Evolutionary conservation across 2,113 vertebrate species (phyloP).

Genomic region (Oryzias melastigma): DNA sequence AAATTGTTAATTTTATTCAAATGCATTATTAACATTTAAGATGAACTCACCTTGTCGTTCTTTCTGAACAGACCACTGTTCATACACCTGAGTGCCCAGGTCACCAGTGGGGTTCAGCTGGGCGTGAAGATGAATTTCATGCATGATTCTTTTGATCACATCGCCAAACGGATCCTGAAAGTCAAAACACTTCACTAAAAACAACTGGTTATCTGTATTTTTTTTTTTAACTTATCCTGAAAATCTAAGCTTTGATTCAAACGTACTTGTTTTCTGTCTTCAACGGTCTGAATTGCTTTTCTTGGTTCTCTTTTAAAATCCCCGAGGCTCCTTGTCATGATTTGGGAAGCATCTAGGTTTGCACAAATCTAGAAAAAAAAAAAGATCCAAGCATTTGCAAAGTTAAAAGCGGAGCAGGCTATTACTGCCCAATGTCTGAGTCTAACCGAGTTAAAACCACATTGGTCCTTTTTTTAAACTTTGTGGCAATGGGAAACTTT

Average conservation of each 20-base stretch:
- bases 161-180: conserved; percentile 91
- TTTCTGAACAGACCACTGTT: conserved; percentile 89
- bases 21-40: too few species aligned
- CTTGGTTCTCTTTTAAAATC: conserved; percentile 79
- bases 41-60: conserved; percentile 82
- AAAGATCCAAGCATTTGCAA: conserved; percentile 15
- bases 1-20: too few species aligned
- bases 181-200: conserved; percentile 12
- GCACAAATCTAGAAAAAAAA: conserved; percentile 86
- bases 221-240: neutral
- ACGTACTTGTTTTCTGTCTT: conserved; percentile 81
- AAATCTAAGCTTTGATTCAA: neutral
- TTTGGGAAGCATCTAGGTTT: conserved; percentile 88
- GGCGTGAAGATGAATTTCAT: conserved; percentile 83
- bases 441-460: too few species aligned
- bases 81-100: conserved; percentile 89
- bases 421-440: conserved; percentile 5
- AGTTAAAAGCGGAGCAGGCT: neutral
- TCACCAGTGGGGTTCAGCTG: conserved; percentile 78
- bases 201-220: neutral
- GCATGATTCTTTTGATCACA: conserved; percentile 87
- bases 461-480: neutral
- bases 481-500: neutral
- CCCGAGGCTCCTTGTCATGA: conserved; percentile 83
- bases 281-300: conserved; percentile 81